Evolutionary conservation across 2,113 vertebrate genomes (phyloP).

Genomic region (Sylvietta virens): DNA sequence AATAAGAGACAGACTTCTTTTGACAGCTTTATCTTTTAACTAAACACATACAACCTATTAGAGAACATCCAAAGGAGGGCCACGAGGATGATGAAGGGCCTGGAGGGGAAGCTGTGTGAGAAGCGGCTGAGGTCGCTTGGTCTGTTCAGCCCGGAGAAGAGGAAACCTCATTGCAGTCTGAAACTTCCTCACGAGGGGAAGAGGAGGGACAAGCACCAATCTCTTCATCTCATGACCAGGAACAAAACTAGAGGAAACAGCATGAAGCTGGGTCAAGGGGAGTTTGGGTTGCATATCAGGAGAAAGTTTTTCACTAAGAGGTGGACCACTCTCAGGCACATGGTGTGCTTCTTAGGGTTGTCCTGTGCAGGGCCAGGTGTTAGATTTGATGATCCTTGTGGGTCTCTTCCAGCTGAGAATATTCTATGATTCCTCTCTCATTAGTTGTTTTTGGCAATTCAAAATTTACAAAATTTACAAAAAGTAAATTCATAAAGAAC

Average conservation of each 20-base stretch:
- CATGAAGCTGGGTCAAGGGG: not conserved
- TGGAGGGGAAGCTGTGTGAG: not conserved
- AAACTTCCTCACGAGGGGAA: not conserved
- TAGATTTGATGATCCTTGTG: not conserved
- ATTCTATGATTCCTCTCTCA: not conserved
- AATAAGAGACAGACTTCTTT: not conserved
- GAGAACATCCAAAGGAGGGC: not conserved
- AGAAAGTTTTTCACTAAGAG: not conserved
- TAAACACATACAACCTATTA: not conserved
- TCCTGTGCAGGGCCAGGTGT: not conserved
- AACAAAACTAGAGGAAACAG: not conserved
- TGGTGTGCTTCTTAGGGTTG: not conserved
- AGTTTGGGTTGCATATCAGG: not conserved
- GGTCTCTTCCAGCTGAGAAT: not conserved
- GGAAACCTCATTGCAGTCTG: not conserved
- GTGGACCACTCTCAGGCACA: not conserved
- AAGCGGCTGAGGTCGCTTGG: not conserved
- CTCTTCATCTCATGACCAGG: not conserved
- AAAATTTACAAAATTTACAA: too few relatives aligned
- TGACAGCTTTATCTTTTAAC: not conserved
- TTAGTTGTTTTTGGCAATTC: not conserved
- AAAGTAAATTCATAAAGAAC: not conserved
- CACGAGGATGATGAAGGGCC: rapidly evolving
- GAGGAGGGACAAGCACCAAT: not conserved
- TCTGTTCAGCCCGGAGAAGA: not conserved